Percentiles rank a stretch among this genome's conserved stretches.
These are phyloP conservation scores for Pseudomyrmex sp. DNA, from an alignment of 1,140 invertebrate genomes.

Conservation along the genomic window DNA sequence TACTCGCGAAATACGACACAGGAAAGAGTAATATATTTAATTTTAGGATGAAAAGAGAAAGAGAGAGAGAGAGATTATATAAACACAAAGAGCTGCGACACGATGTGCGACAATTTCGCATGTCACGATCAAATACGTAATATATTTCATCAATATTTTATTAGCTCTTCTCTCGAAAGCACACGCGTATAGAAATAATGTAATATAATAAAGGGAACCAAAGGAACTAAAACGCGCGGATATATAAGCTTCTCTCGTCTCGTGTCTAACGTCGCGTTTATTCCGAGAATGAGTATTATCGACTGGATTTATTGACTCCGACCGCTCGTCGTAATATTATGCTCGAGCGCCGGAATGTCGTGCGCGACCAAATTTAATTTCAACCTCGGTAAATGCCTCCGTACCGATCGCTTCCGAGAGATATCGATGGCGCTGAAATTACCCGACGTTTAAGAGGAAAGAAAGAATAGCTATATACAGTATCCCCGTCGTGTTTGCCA, in stretches of 20 bases:
- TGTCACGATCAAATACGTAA: background rate
- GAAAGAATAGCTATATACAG: slow-evolving; percentile 24
- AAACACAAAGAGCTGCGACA: background rate
- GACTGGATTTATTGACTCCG: slow-evolving; percentile 39
- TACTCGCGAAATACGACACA: background rate
- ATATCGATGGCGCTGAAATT: slow-evolving; percentile 60
- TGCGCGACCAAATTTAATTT: slow-evolving; percentile 66
- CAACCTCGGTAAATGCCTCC: slow-evolving; percentile 27
- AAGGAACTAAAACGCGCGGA: background rate
- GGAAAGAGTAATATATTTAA: background rate
- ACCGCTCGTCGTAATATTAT: slow-evolving; percentile 46
- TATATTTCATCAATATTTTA: slow-evolving; percentile 14
- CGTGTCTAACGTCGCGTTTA: background rate
- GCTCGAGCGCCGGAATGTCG: slow-evolving; percentile 8
- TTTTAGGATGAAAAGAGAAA: background rate
- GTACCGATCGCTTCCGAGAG: slow-evolving; percentile 32
- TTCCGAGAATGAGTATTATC: slow-evolving; percentile 19
- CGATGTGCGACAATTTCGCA: background rate
- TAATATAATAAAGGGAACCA: background rate
- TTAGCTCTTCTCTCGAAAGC: background rate
- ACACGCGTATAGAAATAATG: too few relatives aligned
- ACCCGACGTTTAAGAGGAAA: slow-evolving; percentile 60
- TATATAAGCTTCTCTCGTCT: background rate
- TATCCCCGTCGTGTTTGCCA: slow-evolving; percentile 12
- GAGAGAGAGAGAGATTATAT: too few relatives aligned